These are phyloP conservation scores for Hylyphantes graminicola DNA, from an alignment of 1,140 invertebrate genomes.

Conservation along the genomic window DNA sequence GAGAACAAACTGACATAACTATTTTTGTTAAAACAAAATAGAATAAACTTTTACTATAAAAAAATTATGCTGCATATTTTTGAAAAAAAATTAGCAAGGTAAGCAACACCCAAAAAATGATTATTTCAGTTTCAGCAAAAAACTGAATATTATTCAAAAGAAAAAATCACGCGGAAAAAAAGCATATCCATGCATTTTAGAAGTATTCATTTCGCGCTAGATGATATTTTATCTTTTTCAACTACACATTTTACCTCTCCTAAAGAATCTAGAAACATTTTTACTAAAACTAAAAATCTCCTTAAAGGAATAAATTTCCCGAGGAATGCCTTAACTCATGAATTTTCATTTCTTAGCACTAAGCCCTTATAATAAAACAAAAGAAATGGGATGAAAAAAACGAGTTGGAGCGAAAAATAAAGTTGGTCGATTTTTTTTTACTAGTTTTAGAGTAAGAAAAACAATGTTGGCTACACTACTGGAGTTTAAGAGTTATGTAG, in stretches of 20 bases:
- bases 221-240: conserved; percentile 14
- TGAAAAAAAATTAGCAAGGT: no score
- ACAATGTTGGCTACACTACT: not conserved
- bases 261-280: not conserved
- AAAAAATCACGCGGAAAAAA: conserved; percentile 1
- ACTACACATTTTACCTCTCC: conserved; percentile 3
- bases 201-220: conserved; percentile 1
- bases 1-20: no score
- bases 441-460: not conserved
- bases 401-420: not conserved
- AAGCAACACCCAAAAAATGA: not conserved
- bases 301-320: conserved; percentile 20
- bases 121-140: not conserved
- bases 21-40: no score
- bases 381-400: conserved; percentile 17
- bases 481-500: conserved; percentile 12
- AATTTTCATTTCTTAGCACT: conserved; percentile 23
- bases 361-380: conserved; percentile 15
- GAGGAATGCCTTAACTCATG: not conserved
- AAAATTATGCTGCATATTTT: no score
- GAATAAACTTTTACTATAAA: no score
- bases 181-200: conserved; percentile 2
- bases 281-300: conserved; percentile 15
- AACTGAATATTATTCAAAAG: no score
- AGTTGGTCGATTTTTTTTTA: not conserved